phyloP scores from a whole-genome alignment of 2,888 invertebrate genomes.

The Dynastes tityus region DNA sequence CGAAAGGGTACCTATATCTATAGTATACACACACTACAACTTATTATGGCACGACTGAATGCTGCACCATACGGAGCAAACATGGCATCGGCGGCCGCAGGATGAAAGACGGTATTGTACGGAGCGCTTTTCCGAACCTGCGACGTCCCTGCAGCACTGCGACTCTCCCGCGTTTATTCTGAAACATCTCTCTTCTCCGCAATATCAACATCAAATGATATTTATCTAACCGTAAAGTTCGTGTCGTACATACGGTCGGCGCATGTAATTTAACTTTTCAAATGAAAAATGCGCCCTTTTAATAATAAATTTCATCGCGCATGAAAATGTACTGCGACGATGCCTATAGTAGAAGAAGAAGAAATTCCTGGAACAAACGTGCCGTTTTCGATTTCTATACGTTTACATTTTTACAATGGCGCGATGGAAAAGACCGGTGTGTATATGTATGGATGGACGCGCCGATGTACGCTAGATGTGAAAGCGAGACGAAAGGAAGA shows the following conservation, averaged over 20 bases:
- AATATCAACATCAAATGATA: constrained; percentile 37
- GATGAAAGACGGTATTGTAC: constrained; percentile 1
- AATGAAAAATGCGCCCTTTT: constrained; percentile 42
- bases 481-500: constrained; percentile 11
- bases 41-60: constrained; percentile 10
- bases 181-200: constrained; percentile 32
- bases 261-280: constrained; percentile 29
- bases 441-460: constrained; percentile 19
- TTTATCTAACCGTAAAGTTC: constrained; percentile 33
- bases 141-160: not conserved
- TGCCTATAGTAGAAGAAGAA: constrained; percentile 1
- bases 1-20: no score
- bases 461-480: constrained; percentile 15
- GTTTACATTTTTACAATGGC: constrained; percentile 54
- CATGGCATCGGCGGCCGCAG: not conserved
- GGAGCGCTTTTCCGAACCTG: not conserved
- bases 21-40: not conserved
- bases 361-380: constrained; percentile 46
- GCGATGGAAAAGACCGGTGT: constrained; percentile 21
- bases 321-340: constrained; percentile 22
- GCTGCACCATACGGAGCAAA: not conserved
- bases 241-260: constrained; percentile 14
- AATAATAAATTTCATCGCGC: constrained; percentile 49
- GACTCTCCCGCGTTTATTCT: constrained; percentile 9
- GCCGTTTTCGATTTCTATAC: constrained; percentile 50